Evolutionary conservation across 2,113 vertebrate species (phyloP).

Genomic region (Triplophysa tibetana): DNA sequence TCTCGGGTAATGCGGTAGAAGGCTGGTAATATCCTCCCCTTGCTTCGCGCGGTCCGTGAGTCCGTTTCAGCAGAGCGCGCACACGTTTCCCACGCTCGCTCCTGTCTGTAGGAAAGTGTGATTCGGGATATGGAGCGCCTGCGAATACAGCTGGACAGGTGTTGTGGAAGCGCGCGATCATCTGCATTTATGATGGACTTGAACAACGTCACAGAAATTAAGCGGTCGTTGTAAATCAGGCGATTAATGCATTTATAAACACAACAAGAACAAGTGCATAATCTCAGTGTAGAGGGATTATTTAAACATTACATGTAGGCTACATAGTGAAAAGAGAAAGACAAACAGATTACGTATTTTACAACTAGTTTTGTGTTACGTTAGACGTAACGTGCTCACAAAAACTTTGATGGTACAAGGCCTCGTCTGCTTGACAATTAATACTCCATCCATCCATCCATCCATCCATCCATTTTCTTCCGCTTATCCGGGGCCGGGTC

Average conservation of each 20-base stretch:
- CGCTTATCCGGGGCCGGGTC: too few relatives aligned
- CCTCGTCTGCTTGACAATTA: too few relatives aligned
- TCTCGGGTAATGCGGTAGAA: conserved; percentile 42
- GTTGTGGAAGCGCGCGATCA: conserved; percentile 14
- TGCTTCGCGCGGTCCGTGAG: conserved; percentile 7
- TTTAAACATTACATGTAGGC: neutral
- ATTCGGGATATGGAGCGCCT: conserved; percentile 13
- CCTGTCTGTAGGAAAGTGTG: conserved; percentile 17
- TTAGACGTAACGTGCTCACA: too few relatives aligned
- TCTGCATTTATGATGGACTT: conserved; percentile 9
- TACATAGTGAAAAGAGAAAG: neutral
- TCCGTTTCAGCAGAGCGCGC: conserved; percentile 44
- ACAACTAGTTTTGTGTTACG: too few relatives aligned
- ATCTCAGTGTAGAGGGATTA: neutral
- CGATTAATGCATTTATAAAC: neutral
- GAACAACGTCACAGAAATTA: neutral
- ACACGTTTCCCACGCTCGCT: conserved; percentile 42
- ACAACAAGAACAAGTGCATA: neutral
- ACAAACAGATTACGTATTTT: neutral
- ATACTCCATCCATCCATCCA: too few relatives aligned
- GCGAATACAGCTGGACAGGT: conserved; percentile 48
- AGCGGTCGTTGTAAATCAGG: neutral
- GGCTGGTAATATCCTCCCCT: conserved; percentile 34
- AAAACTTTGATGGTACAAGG: too few relatives aligned
- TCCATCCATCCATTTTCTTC: too few relatives aligned